Evolutionary conservation across 2,888 invertebrate genomes (phyloP), one percentile per base, ranked within the genome.

Genomic region (Trissolcus japonicus): DNA sequence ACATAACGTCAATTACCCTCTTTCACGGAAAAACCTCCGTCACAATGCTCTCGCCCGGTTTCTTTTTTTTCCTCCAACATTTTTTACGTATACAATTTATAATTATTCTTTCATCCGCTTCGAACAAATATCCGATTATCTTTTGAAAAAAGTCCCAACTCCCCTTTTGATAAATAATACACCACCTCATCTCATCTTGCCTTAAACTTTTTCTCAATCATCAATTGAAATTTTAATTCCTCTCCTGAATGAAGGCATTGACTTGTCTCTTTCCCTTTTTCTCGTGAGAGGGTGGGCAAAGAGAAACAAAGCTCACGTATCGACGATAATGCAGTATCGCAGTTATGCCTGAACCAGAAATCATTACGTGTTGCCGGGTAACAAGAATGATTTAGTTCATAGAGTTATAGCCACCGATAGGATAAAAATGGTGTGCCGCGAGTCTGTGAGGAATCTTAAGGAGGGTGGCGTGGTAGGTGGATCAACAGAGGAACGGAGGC

Each of bases 401-500:
- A 75, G 73, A 75, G 76, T 76, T 76, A 81, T 77, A 80, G 81
- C 78, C 74, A 77, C 77, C 76, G 80, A 82, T 80, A 80, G 82
- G 80, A 78, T 81, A 81, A 80, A 80, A 73, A 80, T 81, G 79
- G 80, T 80, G 81, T 80, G 81, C 69, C 71, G 80, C 80, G 68
- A 80, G 78, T 78, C 66, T 68, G 78, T 56, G 71, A 79, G 82
- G 82, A 80, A 76, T 65, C 80, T 80, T 80, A 69, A 81, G 80
- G 81, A 83, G 82, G 82, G 84, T 84, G 83, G 83, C 81, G 82
- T 78, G 83, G 87, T 87, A 87, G 87, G 87, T 86, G 87, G 87
- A 84, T 86, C 87, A 83, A 83, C 83, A 82, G 83, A 85, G 86
- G 85, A 82, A 86, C 86, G 87, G 85, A 86, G 88, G 88, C 88